phyloP scores from a whole-genome alignment of 2,797 vertebrate species.

The Diplodus puntazzo region DNA sequence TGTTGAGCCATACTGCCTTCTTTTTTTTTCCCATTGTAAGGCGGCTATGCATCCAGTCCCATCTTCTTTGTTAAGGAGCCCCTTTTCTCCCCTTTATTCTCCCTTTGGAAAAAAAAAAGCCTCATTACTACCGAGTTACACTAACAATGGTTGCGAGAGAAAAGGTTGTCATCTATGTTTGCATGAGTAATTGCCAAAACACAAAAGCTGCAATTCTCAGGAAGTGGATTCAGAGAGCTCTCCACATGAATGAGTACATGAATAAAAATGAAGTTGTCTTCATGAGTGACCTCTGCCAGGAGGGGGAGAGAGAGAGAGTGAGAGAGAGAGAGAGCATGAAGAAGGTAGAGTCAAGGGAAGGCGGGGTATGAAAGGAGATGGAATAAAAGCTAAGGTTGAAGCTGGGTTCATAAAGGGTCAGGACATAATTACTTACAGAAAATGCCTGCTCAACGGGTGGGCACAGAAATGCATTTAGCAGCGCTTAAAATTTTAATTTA shows the following conservation, averaged over 20 bases:
- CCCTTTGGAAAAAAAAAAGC: background rate
- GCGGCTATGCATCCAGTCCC: constrained; percentile 15
- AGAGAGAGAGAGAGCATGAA: constrained; percentile 11
- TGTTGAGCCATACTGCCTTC: constrained; percentile 24
- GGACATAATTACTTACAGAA: constrained; percentile 74
- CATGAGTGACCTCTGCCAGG: constrained; percentile 69
- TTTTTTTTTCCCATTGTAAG: background rate
- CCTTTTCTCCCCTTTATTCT: constrained; percentile 12
- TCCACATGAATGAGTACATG: constrained; percentile 68
- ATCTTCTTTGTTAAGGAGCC: constrained; percentile 29
- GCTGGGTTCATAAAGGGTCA: constrained; percentile 65
- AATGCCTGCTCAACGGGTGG: constrained; percentile 71
- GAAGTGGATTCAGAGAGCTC: constrained; percentile 67
- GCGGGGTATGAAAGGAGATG: constrained; percentile 45
- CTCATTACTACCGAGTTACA: constrained; percentile 55
- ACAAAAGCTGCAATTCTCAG: constrained; percentile 63
- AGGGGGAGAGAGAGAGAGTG: constrained; percentile 13
- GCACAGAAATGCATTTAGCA: constrained; percentile 71
- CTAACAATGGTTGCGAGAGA: constrained; percentile 39
- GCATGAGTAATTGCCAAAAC: constrained; percentile 67
- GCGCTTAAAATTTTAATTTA: constrained; percentile 73
- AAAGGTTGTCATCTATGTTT: constrained; percentile 61
- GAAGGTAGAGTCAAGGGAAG: constrained; percentile 24
- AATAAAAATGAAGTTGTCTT: constrained; percentile 72
- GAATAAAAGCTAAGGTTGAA: constrained; percentile 64